Evolutionary conservation across 2,888 invertebrate genomes (phyloP).

Genomic region (Hypolimnas misippus): DNA sequence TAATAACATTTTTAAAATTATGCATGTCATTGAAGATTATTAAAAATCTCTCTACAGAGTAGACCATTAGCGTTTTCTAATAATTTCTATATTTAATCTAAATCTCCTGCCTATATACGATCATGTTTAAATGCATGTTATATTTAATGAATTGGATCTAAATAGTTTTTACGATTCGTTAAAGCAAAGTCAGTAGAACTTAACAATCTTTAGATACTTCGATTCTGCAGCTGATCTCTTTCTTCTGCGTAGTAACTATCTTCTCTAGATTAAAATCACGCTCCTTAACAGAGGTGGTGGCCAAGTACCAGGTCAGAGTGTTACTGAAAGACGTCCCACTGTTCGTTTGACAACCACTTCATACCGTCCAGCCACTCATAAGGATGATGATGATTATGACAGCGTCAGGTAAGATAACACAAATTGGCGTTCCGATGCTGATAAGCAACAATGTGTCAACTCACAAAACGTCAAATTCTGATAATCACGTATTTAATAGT

Average conservation of each 20-base stretch:
- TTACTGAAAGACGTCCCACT: constrained; percentile 43
- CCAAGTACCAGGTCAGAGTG: constrained; percentile 46
- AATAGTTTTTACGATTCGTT: too few relatives aligned
- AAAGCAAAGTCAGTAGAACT: too few relatives aligned
- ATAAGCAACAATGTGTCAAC: too few relatives aligned
- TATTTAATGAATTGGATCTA: neutral
- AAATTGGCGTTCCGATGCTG: too few relatives aligned
- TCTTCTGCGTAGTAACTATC: constrained; percentile 31
- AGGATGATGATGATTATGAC: constrained; percentile 47
- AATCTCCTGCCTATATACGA: neutral
- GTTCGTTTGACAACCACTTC: constrained; percentile 47
- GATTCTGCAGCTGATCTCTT: neutral
- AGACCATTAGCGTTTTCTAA: too few relatives aligned
- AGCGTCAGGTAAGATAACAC: constrained; percentile 44
- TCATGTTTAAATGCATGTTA: neutral
- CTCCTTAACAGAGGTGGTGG: constrained; percentile 54
- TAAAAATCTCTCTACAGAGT: neutral
- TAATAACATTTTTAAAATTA: neutral
- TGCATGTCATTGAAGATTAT: constrained; percentile 8
- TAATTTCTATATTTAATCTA: neutral
- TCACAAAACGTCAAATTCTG: too few relatives aligned
- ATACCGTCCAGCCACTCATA: constrained; percentile 41
- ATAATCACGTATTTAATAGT: too few relatives aligned
- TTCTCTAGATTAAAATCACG: constrained; percentile 30
- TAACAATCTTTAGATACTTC: neutral